Evolutionary conservation across 2,113 vertebrate species (phyloP), one percentile per base, ranked within the genome.

Genomic region (Protomyctophum bolini): DNA sequence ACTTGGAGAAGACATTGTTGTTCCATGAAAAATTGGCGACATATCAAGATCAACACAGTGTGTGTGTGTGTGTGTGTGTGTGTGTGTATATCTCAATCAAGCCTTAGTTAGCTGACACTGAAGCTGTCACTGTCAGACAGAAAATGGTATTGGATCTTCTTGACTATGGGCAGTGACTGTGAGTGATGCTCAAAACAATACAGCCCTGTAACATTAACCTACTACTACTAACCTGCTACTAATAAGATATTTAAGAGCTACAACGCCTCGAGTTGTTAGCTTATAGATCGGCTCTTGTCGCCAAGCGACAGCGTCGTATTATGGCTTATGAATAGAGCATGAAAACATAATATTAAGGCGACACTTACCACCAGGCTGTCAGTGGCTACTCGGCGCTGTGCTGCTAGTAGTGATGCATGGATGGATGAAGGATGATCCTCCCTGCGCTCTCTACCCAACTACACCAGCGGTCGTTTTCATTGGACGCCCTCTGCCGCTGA

Each of bases 331-430:
- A 41, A 41, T 4, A 3, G 33, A 41, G 1, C 10, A 5, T 21
- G 56, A 58, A 58, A 29, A 58, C 14, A 9, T 21, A 3, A 58
- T 58, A 41, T 41, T 41, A 41, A 41, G 33, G 33, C 33, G 33
- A 9, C 29, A 2, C 79, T 87, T 72, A 91, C 88, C 88, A 89
- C 89, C 57, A 83, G 84, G 77, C 9, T 83, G 72, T 29, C 70
- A 67, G 14, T 48, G 45, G 63, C 65, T 62, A 58, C 57, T 2
- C 71, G 33, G 3, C 46, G 54, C 28, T 52, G 50, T 67, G 50
- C 0, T 63, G 7, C 49, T 33, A 70, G 63, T 74, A 10, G 65
- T 12, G 65, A 14, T 49, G 66, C 14, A 48, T 68, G 6, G 14
- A 49, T 58, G 33, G 33, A 41, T 41, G 33, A 41, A 41, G 33